Evolutionary conservation across 92 coral and sea anemone genomes (phyloP).

Genomic region (Phenganax marumi): DNA sequence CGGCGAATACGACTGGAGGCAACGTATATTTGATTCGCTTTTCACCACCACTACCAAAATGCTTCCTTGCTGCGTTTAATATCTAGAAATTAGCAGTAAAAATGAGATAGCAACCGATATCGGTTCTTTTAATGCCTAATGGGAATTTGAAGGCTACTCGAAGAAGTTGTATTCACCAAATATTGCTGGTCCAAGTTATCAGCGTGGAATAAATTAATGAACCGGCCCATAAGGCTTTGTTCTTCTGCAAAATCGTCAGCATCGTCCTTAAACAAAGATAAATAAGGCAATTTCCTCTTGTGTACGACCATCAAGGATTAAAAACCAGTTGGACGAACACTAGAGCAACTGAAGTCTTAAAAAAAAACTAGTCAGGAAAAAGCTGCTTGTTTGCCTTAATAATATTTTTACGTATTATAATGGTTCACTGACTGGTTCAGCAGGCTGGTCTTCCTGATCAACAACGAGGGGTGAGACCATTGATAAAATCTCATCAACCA

Average conservation of each 20-base stretch:
- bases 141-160: neutral
- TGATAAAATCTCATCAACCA: constrained; percentile 77
- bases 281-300: too few relatives aligned
- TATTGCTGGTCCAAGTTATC: constrained; percentile 95
- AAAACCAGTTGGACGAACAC: too few relatives aligned
- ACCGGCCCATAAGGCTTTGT: constrained; percentile 94
- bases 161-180: constrained; percentile 59
- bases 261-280: constrained; percentile 62
- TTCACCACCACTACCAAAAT: constrained; percentile 99
- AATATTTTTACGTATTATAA: too few relatives aligned
- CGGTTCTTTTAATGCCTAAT: neutral
- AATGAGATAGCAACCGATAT: neutral
- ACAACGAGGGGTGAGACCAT: constrained; percentile 83
- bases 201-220: constrained; percentile 79
- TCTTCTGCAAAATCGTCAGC: constrained; percentile 97
- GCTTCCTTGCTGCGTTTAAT: constrained; percentile 93
- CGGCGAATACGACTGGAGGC: constrained; percentile 92
- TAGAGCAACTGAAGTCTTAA: neutral
- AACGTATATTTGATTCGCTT: constrained; percentile 92
- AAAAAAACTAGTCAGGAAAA: neutral
- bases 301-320: too few relatives aligned
- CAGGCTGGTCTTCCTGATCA: constrained; percentile 95
- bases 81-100: constrained; percentile 56
- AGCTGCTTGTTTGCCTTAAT: neutral
- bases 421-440: constrained; percentile 86